phyloP scores from a whole-genome alignment of 2,797 vertebrate genomes.

The Enteromius argenteus region DNA sequence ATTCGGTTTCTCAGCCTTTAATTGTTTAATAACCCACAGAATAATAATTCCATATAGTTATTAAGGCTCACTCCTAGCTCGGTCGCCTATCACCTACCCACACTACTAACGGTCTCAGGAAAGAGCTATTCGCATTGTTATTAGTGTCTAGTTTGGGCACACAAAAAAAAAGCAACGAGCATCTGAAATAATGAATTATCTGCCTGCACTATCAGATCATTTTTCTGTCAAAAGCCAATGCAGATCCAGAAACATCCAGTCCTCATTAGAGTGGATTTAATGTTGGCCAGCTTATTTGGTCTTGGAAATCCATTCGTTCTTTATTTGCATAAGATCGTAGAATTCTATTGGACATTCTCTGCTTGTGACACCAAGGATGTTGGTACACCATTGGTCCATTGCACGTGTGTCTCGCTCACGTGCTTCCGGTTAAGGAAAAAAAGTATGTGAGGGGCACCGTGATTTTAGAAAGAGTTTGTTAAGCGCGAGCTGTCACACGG shows the following conservation, averaged over 20 bases:
- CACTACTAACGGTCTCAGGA: neutral
- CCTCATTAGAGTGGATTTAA: constrained; percentile 37
- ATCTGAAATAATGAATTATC: constrained; percentile 14
- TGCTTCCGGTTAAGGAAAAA: constrained; percentile 89
- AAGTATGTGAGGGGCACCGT: constrained; percentile 78
- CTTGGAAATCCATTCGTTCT: constrained; percentile 70
- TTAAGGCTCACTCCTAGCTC: neutral
- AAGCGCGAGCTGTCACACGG: constrained; percentile 86
- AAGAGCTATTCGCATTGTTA: neutral
- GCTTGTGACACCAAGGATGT: constrained; percentile 76
- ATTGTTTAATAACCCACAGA: neutral
- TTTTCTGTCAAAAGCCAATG: constrained; percentile 21
- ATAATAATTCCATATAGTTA: neutral
- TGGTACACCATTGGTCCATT: constrained; percentile 80
- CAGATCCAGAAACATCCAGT: constrained; percentile 37
- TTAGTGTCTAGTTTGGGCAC: neutral
- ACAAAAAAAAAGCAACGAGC: neutral
- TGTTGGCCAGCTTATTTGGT: constrained; percentile 48
- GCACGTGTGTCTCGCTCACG: constrained; percentile 88
- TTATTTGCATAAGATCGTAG: constrained; percentile 72
- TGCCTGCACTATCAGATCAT: neutral
- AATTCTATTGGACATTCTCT: constrained; percentile 81
- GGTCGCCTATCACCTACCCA: neutral
- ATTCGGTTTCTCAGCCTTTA: neutral
- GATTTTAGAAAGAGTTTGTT: constrained; percentile 89